phyloP scores from a whole-genome alignment of 2,888 invertebrate genomes.

The Orthonevra nobilis region DNA sequence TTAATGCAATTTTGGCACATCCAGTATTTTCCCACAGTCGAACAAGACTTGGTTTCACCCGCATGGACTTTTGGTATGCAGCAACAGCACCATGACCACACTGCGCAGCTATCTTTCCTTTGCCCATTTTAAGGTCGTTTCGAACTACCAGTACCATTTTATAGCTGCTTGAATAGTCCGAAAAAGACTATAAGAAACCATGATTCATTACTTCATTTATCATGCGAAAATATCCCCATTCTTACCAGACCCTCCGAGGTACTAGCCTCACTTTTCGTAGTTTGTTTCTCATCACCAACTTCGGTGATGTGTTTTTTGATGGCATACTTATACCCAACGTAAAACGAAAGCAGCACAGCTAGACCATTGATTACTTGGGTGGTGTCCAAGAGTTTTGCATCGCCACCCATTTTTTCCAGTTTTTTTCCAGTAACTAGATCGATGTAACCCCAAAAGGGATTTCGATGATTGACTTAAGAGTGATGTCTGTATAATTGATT shows the following conservation, averaged over 20 bases:
- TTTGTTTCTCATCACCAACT: slow-evolving; percentile 70
- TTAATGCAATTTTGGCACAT: slow-evolving; percentile 93
- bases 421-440: neutral
- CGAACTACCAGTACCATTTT: slow-evolving; percentile 93
- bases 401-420: slow-evolving; percentile 64
- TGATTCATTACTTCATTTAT: too few relatives aligned
- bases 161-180: slow-evolving; percentile 82
- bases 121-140: slow-evolving; percentile 95
- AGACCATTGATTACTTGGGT: slow-evolving; percentile 79
- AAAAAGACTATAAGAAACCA: slow-evolving; percentile 72
- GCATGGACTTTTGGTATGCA: slow-evolving; percentile 87
- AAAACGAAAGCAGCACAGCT: slow-evolving; percentile 79
- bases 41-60: slow-evolving; percentile 83
- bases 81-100: slow-evolving; percentile 97
- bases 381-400: slow-evolving; percentile 76
- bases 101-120: slow-evolving; percentile 96
- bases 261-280: slow-evolving; percentile 18
- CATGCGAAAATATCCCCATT: neutral
- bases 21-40: slow-evolving; percentile 84
- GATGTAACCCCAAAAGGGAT: neutral
- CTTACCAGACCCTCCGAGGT: slow-evolving; percentile 43
- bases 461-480: too few relatives aligned
- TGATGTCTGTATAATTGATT: too few relatives aligned
- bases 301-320: slow-evolving; percentile 74
- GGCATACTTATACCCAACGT: slow-evolving; percentile 80